phyloP scores from a whole-genome alignment of 2,888 invertebrate species.

The Eubasilissa splendida region DNA sequence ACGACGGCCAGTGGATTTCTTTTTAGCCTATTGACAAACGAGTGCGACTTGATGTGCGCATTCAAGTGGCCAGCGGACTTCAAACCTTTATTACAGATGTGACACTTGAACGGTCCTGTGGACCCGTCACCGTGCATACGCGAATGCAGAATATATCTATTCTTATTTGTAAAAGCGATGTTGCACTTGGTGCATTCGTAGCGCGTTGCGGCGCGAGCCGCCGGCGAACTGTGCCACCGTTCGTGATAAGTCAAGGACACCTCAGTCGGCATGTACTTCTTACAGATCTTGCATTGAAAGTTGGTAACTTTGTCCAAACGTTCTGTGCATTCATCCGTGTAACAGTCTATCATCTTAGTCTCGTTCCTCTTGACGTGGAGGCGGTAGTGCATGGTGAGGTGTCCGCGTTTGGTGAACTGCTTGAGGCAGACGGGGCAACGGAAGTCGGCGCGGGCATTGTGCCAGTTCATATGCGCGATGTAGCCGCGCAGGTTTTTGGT shows the following conservation, averaged over 20 bases:
- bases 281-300: slow-evolving; percentile 67
- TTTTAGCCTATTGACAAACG: slow-evolving; percentile 66
- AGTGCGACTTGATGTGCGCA: slow-evolving; percentile 72
- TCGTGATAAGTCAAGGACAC: slow-evolving; percentile 68
- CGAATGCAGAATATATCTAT: slow-evolving; percentile 68
- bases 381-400: slow-evolving; percentile 67
- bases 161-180: slow-evolving; percentile 69
- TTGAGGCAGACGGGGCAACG: slow-evolving; percentile 70
- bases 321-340: slow-evolving; percentile 59
- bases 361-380: slow-evolving; percentile 70
- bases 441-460: slow-evolving; percentile 71
- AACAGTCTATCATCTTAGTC: slow-evolving; percentile 24
- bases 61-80: slow-evolving; percentile 70
- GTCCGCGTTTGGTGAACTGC: slow-evolving; percentile 68
- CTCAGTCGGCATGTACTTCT: slow-evolving; percentile 68
- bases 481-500: slow-evolving; percentile 70
- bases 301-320: slow-evolving; percentile 59
- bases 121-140: slow-evolving; percentile 71
- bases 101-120: slow-evolving; percentile 71
- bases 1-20: slow-evolving; percentile 64
- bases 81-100: slow-evolving; percentile 66
- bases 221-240: slow-evolving; percentile 68
- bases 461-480: slow-evolving; percentile 68
- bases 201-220: slow-evolving; percentile 66
- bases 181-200: slow-evolving; percentile 70